Evolutionary conservation across 2,888 invertebrate species (phyloP), one percentile per base, ranked within the genome.

Genomic region (Pilophorus perplexus): DNA sequence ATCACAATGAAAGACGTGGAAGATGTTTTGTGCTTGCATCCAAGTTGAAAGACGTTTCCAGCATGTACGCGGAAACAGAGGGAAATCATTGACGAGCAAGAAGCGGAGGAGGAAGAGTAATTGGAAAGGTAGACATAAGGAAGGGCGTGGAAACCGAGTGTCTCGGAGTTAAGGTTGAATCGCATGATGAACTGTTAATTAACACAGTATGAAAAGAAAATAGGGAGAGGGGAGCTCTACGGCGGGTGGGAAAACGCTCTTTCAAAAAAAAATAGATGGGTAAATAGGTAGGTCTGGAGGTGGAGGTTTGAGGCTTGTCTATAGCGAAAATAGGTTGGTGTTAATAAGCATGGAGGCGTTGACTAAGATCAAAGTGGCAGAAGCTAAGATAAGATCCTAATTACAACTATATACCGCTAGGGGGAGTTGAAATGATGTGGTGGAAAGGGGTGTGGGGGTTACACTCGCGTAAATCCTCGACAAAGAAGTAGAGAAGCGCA

Each of bases 361-460:
- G 55, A 38, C 37, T 37, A 46, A 62, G 62, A 62, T 62, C 62
- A 62, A 62, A 62, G 62, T 62, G 62, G 33, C 28, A 62, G 55
- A 46, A 62, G 44, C 62, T 28, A 28, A 62, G 64, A 25, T 64
- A 64, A 64, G 64, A 54, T 54, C 48, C 69, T 67, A 67, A 66
- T 69, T 66, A 68, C 69, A 62, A 66, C 67, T 68, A 67, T 66
- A 68, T 67, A 66, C 65, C 59, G 38, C 12, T 27, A 27, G 57
- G 50, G 38, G 42, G 23, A 16, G 55, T 38, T 25, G 52, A 20
- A 28, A 27, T 18, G 20, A 20, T 23, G 22, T 27, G 25, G 23
- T 25, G 57, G 44, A 23, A 22, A 23, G 27, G 42, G 23, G 25
- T 25, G 4, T 18, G 48, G 38, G 28, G 64, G 50, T 64, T 64